Percentiles rank a stretch among this genome's conserved stretches.
These are phyloP conservation scores for Indri indri DNA, from an alignment of 2,113 vertebrate species.

Conservation along the genomic window DNA sequence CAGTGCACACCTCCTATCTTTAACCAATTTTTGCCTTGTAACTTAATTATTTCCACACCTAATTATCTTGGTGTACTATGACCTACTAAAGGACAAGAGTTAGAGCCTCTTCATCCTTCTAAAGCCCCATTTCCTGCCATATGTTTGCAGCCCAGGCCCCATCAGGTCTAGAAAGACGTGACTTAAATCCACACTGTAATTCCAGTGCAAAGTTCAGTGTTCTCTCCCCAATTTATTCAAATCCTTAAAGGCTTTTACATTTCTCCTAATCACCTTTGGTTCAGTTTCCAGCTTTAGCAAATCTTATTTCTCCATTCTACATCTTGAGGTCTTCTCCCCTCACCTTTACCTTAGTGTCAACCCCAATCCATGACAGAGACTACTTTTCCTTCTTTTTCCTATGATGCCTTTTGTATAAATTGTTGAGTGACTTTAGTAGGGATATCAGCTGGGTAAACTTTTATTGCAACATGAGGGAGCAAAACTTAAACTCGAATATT, in stretches of 20 bases:
- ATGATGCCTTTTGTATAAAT: neutral
- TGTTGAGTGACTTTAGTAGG: neutral
- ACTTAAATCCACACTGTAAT: neutral
- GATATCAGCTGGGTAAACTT: neutral
- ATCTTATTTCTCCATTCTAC: neutral
- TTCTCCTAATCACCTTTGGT: neutral
- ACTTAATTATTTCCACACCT: neutral
- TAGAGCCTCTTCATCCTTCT: neutral
- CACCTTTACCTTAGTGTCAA: neutral
- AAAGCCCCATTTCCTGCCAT: neutral
- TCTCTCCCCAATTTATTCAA: neutral
- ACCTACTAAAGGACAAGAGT: neutral
- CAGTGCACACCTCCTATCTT: neutral
- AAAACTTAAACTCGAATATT: neutral
- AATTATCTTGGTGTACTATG: neutral
- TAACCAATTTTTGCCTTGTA: neutral
- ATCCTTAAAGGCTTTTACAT: neutral
- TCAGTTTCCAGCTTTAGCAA: neutral
- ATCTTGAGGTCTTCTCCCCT: neutral
- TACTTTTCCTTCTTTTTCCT: neutral
- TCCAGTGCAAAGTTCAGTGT: neutral
- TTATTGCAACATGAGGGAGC: rapidly evolving
- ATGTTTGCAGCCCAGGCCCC: neutral
- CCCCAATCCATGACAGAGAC: neutral
- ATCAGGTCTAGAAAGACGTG: neutral